phyloP scores from a whole-genome alignment of 1,140 invertebrate genomes.

The Nixonia krombeini region DNA sequence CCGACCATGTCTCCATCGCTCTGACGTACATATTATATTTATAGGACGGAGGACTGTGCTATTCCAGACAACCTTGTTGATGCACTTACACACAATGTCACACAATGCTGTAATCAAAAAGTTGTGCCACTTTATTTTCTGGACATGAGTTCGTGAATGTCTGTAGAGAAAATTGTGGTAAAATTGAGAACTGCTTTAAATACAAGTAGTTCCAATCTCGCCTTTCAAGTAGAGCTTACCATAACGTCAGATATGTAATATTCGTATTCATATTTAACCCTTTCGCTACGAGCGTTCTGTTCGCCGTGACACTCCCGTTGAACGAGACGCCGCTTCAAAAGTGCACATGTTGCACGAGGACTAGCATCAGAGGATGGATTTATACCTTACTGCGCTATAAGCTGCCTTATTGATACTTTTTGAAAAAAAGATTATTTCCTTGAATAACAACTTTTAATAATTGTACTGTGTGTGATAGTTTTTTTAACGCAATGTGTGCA shows the following conservation, averaged over 20 bases:
- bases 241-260: not conserved
- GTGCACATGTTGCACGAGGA: too few species aligned
- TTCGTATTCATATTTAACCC: too few species aligned
- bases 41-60: conserved; percentile 9
- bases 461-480: too few species aligned
- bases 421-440: too few species aligned
- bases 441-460: too few species aligned
- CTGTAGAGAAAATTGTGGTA: not conserved
- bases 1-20: conserved; percentile 8
- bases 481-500: too few species aligned
- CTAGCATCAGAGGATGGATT: too few species aligned
- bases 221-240: not conserved
- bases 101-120: conserved; percentile 9
- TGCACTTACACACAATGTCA: conserved; percentile 2
- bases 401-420: too few species aligned
- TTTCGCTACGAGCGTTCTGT: too few species aligned
- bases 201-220: not conserved
- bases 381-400: too few species aligned
- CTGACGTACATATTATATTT: conserved; percentile 22
- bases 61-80: conserved; percentile 1
- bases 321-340: too few species aligned
- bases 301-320: too few species aligned
- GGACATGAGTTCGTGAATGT: not conserved
- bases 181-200: not conserved
- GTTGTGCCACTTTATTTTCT: not conserved